Conservation (phyloP, 2,888 invertebrate genomes). For the Rhopalosiphum nymphaeae region DNA sequence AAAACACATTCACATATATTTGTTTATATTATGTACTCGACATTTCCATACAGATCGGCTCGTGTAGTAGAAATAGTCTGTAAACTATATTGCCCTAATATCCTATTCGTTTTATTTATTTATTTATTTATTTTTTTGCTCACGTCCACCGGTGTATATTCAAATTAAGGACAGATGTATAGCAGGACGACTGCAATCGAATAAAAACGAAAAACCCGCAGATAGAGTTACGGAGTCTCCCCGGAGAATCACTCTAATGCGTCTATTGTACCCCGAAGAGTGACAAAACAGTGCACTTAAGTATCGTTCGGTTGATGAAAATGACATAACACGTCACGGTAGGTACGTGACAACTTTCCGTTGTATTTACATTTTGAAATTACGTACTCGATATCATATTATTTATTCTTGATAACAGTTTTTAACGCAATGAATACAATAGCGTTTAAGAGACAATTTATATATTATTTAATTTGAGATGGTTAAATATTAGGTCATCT, state of each 20-base stretch:
- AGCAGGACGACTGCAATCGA: not conserved
- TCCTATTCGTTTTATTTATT: not conserved
- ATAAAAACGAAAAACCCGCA: conserved; percentile 1
- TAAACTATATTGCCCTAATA: not conserved
- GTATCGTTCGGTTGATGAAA: conserved; percentile 41
- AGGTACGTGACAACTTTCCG: not conserved
- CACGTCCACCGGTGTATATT: not conserved
- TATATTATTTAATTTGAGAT: not conserved
- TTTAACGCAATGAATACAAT: not conserved
- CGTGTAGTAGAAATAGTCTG: not conserved
- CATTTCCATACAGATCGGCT: not conserved
- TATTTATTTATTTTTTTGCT: not conserved
- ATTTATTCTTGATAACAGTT: not conserved
- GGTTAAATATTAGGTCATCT: not conserved
- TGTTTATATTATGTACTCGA: not conserved
- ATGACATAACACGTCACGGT: conserved; percentile 32
- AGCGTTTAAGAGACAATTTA: not conserved
- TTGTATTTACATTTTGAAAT: not conserved
- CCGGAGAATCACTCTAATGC: not conserved
- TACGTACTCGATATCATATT: not conserved
- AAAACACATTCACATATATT: not conserved
- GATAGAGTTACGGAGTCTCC: not conserved
- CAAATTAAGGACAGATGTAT: not conserved
- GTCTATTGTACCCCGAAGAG: conserved; percentile 40
- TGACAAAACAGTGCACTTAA: conserved; percentile 22